Evolutionary conservation across 2,113 vertebrate species (phyloP).

Genomic region (Maccullochella peelii): DNA sequence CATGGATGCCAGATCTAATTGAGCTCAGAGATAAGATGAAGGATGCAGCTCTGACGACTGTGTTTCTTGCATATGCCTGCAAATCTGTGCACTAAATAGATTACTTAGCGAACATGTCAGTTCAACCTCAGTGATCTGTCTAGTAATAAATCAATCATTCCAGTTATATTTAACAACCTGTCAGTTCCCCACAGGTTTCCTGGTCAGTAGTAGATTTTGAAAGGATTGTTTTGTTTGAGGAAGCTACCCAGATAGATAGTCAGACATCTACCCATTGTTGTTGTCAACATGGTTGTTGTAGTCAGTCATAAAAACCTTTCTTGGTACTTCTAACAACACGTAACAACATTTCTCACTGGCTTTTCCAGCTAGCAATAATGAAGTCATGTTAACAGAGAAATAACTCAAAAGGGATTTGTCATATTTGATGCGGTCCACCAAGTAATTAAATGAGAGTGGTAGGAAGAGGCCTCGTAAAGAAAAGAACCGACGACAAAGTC

Average conservation of each 20-base stretch:
- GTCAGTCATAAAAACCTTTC: not conserved
- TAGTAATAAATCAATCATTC: conserved; percentile 34
- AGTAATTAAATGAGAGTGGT: not conserved
- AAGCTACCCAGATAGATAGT: not conserved
- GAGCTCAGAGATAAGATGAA: conserved; percentile 56
- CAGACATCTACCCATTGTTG: not conserved
- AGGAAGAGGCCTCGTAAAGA: not conserved
- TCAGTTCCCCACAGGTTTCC: conserved; percentile 5
- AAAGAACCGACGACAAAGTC: not conserved
- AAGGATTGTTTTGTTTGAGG: not conserved
- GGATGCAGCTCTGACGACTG: conserved; percentile 18
- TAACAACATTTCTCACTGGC: not conserved
- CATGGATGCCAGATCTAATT: conserved; percentile 60
- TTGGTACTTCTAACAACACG: not conserved
- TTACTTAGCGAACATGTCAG: conserved; percentile 44
- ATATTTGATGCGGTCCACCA: not conserved
- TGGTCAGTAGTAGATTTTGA: conserved; percentile 12
- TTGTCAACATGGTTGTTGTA: not conserved
- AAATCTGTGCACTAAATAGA: conserved; percentile 37
- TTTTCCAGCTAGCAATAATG: not conserved
- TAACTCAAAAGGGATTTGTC: not conserved
- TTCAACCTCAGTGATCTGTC: conserved; percentile 17
- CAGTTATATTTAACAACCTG: conserved; percentile 30
- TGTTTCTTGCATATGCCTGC: conserved; percentile 17
- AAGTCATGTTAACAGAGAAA: not conserved